Percentiles rank a stretch among this genome's conserved stretches.
Conservation (phyloP, 2,797 vertebrate species). For the Lacerta viridis region DNA sequence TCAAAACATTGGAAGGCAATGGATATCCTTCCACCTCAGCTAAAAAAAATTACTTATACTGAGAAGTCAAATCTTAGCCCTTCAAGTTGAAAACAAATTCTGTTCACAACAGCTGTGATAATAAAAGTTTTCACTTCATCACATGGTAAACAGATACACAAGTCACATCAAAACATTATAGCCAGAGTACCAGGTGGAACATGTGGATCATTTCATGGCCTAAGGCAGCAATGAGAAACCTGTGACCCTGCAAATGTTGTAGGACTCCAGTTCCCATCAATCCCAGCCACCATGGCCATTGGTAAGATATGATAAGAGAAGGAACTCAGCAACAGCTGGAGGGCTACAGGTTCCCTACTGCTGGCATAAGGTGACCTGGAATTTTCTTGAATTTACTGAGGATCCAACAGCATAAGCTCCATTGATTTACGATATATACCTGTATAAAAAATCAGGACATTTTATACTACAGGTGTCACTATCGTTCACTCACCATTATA, state of each 20-base stretch:
- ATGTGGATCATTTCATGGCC: background rate
- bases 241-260: background rate
- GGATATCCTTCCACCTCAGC: background rate
- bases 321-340: background rate
- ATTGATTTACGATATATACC: background rate
- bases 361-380: background rate
- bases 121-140: background rate
- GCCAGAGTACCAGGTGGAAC: background rate
- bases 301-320: background rate
- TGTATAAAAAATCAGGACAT: background rate
- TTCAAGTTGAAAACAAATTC: background rate
- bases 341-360: background rate
- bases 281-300: background rate
- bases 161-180: background rate
- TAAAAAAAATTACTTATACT: background rate
- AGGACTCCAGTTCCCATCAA: background rate
- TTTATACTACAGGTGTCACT: constrained; percentile 46
- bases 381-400: background rate
- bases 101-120: background rate
- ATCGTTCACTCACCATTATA: constrained; percentile 12
- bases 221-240: background rate
- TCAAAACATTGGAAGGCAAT: background rate
- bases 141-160: background rate
- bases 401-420: constrained; percentile 25
- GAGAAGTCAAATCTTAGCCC: background rate